Base-by-base conservation (phyloP, 1,140 invertebrate genomes). In the Drosophila sp. region DNA sequence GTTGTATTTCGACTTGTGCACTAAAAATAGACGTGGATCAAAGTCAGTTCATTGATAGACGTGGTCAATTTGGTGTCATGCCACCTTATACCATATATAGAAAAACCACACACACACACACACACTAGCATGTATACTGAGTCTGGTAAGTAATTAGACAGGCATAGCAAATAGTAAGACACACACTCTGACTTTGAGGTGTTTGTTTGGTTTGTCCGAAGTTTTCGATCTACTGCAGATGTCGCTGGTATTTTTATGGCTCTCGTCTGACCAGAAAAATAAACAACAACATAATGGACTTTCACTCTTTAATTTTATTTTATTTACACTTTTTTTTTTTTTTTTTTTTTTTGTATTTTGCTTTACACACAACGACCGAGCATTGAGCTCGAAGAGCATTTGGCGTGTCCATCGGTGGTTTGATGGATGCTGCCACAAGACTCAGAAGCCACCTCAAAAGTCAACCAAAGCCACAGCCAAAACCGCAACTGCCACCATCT, bases 321-420 rank as follows among this genome's bases (percentile, higher is more conserved):
- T 56, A 13, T 41, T 58, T 32, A 41, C 45, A 54, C 16, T 45
- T 38, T 41, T 51, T 36, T 48, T 41, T 57, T 16, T 75, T 16
- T 65, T 54, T 13, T 65, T 54, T 61, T 40, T 16, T 32, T 59
- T 51, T 43, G 51, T 51, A 3, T 53, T 67, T 46, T 54, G 53
- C 50, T 32, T 51, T 46, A 41, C 27, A 56, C 25, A 48, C 29
- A 32, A 13, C 4, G 32, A 38, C 4, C 65, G 82, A 78, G 46
- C 82, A 78, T 86, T 86, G 81, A 87, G 81, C 82, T 84, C 62
- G 40, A 51, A 70, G 71, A 70, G 65, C 65, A 75, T 71, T 77
- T 62, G 72, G 72, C 65, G 66, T 78, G 76, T 78, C 66, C 76
- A 75, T 64, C 38, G 38, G 18, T 16, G 9, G 36, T 18, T 62